These are phyloP conservation scores for Taenaris catops DNA, from an alignment of 2,888 invertebrate species.

Conservation along the genomic window DNA sequence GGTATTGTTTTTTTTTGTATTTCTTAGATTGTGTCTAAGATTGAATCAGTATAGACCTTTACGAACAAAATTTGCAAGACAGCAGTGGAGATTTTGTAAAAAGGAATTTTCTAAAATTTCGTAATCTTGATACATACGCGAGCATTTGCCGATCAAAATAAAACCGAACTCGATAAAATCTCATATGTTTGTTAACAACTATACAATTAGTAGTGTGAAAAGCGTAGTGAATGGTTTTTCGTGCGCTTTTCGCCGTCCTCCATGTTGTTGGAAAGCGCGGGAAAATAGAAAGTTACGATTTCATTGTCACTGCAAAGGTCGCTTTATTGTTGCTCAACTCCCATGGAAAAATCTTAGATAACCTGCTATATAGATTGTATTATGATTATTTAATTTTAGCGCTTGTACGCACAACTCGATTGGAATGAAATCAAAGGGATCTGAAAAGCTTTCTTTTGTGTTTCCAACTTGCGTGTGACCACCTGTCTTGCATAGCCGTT, in stretches of 20 bases:
- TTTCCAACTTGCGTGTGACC: too few relatives aligned
- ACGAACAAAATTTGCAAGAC: too few relatives aligned
- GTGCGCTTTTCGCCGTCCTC: constrained; percentile 34
- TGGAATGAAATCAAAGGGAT: background rate
- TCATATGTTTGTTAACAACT: too few relatives aligned
- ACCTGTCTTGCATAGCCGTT: too few relatives aligned
- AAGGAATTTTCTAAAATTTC: too few relatives aligned
- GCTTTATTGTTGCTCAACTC: constrained; percentile 52
- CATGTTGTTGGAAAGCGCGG: constrained; percentile 55
- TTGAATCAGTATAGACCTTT: too few relatives aligned
- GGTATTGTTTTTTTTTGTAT: too few relatives aligned
- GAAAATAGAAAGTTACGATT: constrained; percentile 71
- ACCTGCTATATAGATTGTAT: constrained; percentile 21
- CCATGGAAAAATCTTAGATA: constrained; percentile 49
- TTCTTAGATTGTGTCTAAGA: too few relatives aligned
- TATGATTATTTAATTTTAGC: constrained; percentile 19
- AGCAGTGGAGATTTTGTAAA: too few relatives aligned
- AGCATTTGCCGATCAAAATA: too few relatives aligned
- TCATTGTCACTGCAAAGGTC: constrained; percentile 68
- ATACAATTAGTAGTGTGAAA: constrained; percentile 10
- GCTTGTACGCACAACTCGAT: background rate
- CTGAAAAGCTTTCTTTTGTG: constrained; percentile 7
- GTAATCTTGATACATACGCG: too few relatives aligned
- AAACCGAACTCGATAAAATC: too few relatives aligned
- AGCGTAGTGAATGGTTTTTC: constrained; percentile 24